Percentiles rank a stretch among this genome's conserved stretches.
phyloP scores from a whole-genome alignment of 2,888 invertebrate genomes.

The Caenorhabditis wallacei region DNA sequence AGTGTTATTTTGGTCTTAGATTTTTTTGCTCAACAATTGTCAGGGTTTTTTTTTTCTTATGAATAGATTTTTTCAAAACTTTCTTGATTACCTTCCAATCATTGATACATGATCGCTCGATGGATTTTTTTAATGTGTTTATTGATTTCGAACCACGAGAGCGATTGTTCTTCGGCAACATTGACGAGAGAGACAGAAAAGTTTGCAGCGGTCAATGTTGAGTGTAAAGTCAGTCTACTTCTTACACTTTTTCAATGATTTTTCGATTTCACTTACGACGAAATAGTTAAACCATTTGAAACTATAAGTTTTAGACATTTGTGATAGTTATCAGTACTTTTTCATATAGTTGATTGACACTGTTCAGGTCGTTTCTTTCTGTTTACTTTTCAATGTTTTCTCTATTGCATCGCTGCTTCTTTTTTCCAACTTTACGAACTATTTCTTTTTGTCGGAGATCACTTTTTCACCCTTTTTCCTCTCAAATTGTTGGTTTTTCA shows the following conservation, averaged over 20 bases:
- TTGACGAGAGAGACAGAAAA: slow-evolving; percentile 30
- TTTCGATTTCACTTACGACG: slow-evolving; percentile 31
- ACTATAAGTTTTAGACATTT: background rate
- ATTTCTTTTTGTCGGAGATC: slow-evolving; percentile 31
- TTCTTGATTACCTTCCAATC: slow-evolving; percentile 27
- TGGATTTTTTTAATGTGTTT: slow-evolving; percentile 50
- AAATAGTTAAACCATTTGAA: background rate
- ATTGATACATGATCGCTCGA: slow-evolving; percentile 48
- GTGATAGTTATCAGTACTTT: slow-evolving; percentile 32
- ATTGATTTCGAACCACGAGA: slow-evolving; percentile 59
- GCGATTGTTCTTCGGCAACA: slow-evolving; percentile 58
- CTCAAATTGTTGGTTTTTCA: slow-evolving; percentile 17
- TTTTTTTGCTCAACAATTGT: slow-evolving; percentile 2
- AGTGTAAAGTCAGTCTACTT: slow-evolving; percentile 54
- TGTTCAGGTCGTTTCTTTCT: slow-evolving; percentile 1
- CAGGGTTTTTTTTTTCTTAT: slow-evolving; percentile 27
- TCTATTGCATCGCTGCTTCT: background rate
- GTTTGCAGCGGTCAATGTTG: slow-evolving; percentile 44
- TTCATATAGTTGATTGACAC: slow-evolving; percentile 10
- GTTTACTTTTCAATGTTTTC: slow-evolving; percentile 40
- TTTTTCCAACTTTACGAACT: slow-evolving; percentile 22
- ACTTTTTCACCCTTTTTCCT: background rate
- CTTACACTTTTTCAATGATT: slow-evolving; percentile 44
- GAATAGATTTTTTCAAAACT: background rate
- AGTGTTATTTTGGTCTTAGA: background rate